Base-by-base conservation (phyloP, 2,797 vertebrate genomes). In the Holocentrus rufus region DNA sequence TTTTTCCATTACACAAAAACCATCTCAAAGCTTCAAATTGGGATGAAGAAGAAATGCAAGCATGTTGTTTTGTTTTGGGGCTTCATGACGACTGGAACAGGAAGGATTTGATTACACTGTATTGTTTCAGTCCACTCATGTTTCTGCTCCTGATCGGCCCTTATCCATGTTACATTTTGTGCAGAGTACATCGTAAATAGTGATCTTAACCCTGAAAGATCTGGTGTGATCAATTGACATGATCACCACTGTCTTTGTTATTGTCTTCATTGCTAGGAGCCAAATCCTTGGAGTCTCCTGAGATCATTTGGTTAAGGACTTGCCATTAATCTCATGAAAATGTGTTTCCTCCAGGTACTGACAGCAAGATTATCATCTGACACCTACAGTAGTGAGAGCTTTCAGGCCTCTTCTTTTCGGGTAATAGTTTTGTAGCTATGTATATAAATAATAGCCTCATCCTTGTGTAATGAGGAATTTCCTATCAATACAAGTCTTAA, bases 401-500 rank as follows among this genome's bases (percentile, higher is more conserved):
- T 77, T 63, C 50, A 64, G 75, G 46, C 23, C 4, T 70, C 56
- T 65, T 47, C 52, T 46, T 83, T 86, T 82, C 80, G 72, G 66
- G 79, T 68, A 80, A 59, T 66, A 75, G 70, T 86, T 89, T 91
- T 86, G 77, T 86, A 82, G 82, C 82, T 54, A 69, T 80, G 69
- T 34, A 75, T 83, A 76, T 78, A 74, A 80, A 82, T 44, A 22
- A 63, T 85, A 80, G 71, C 81, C 72, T 83, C 78, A 72, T 82
- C 65, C n/a, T 55, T 66, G 71, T 84, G 79, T 86, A 58, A 69
- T 61, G 52, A 77, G 57, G 67, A 79, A 47, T 61, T 75, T 74
- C 20, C 27, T 85, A 79, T 90, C 46, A 72, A 56, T 75, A 73
- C 36, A 86, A 86, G 88, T 88, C 83, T 88, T 85, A 85, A 85